Base-by-base conservation (phyloP, 2,888 invertebrate genomes). In the Magallana nippona region DNA sequence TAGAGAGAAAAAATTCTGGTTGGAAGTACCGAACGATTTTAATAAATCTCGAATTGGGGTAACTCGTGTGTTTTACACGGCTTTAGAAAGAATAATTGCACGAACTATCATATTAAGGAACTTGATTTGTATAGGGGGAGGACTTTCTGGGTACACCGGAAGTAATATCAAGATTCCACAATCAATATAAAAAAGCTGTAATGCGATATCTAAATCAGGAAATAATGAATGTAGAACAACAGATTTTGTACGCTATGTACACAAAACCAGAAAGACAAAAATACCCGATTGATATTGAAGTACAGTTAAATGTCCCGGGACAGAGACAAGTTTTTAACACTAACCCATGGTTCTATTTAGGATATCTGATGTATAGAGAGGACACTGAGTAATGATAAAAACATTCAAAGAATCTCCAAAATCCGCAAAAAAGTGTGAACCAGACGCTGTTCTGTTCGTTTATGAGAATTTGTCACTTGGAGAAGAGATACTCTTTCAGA, bases 161-260 rank as follows among this genome's bases (percentile, higher is more conserved):
- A 0, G 77, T 62, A 0, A 55, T 86, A 17, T 13, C 57, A 15
- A 77, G 82, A 55, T 86, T 84, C 78, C 82, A 77, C 32, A 15
- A 22, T 27, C 84, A 86, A 55, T 86, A 86, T 56, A 86, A 86
- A 81, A 17, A 10, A 10, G 79, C 82, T 32, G 89, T 88, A 17
- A 81, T 89, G 78, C 87, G 88, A 27, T 89, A 87, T 78, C 82
- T 90, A 2, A 63, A 82, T 27, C 56, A 80, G 15, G 81, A 81
- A 11, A 44, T 86, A 15, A 84, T 86, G 85, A 86, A 86, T 80
- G 85, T 86, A 15, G 85, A 84, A 62, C 85, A 86, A 22, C 85
- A 86, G 15, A 86, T 86, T 17, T 57, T 86, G 1, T 86, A 84
- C 32, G 82, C 85, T 15, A 86, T 86, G 85, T 86, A 84, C 55